A percentile compares a stretch with the other conserved stretches of the same genome.
Conservation (phyloP, 2,113 vertebrate species). For the Corythornis madagascariensis region DNA sequence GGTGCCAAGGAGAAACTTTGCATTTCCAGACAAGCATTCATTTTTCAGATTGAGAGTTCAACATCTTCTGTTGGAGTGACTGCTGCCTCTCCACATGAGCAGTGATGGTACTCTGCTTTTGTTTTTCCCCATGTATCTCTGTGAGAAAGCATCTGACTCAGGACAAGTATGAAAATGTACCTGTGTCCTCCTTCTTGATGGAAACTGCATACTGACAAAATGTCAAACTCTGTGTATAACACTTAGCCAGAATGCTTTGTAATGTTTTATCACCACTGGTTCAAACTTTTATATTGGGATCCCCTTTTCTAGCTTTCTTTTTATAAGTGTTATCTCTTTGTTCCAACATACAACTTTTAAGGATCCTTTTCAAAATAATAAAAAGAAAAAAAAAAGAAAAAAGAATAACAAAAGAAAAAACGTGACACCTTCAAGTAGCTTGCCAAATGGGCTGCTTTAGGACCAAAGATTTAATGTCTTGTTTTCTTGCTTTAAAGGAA, state of each 20-base stretch:
- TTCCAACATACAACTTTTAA: constrained; percentile 35
- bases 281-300: constrained; percentile 36
- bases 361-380: constrained; percentile 26
- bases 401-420: neutral
- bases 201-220: neutral
- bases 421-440: neutral
- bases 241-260: neutral
- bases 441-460: constrained; percentile 44
- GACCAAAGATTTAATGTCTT: constrained; percentile 54
- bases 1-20: neutral
- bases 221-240: neutral
- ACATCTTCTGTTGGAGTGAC: neutral
- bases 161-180: neutral
- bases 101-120: neutral
- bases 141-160: constrained; percentile 13
- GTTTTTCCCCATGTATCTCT: constrained; percentile 1
- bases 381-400: neutral
- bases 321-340: neutral
- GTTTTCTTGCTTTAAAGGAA: constrained; percentile 52
- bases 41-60: constrained; percentile 10
- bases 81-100: neutral
- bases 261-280: constrained; percentile 27
- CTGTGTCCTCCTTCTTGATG: neutral
- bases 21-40: constrained; percentile 12
- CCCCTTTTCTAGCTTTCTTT: constrained; percentile 54